Conservation (phyloP, 2,888 invertebrate genomes). For the Amphipoea oculea region DNA sequence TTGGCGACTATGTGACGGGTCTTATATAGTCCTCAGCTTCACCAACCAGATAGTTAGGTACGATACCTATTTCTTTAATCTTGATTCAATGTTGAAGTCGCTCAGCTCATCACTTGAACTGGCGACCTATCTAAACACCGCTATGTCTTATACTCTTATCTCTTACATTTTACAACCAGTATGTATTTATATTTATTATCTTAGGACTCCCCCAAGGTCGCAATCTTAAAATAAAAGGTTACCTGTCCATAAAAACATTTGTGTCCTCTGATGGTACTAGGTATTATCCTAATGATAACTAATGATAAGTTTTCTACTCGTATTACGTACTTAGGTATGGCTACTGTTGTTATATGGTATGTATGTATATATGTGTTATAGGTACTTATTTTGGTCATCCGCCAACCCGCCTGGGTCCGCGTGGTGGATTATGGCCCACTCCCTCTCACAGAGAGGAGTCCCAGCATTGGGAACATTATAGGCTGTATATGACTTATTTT, state of each 20-base stretch:
- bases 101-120: slow-evolving; percentile 50
- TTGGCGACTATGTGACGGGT: not conserved
- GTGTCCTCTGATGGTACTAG: slow-evolving; percentile 30
- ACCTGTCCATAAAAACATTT: slow-evolving; percentile 33
- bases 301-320: slow-evolving; percentile 11
- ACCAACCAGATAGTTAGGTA: no score
- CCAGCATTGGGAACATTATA: no score
- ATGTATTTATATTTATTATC: slow-evolving; percentile 49
- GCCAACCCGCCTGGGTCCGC: no score
- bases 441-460: no score
- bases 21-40: not conserved
- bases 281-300: slow-evolving; percentile 12
- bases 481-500: no score
- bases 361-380: no score
- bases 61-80: not conserved
- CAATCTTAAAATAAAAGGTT: slow-evolving; percentile 46
- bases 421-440: no score
- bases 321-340: not conserved
- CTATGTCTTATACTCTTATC: slow-evolving; percentile 11
- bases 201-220: slow-evolving; percentile 64
- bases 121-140: slow-evolving; percentile 40
- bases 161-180: slow-evolving; percentile 48
- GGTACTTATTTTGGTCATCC: no score
- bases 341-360: no score
- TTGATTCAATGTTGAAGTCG: not conserved